Conservation (phyloP, 1,140 invertebrate genomes). For the Tetragnatha versicolor region DNA sequence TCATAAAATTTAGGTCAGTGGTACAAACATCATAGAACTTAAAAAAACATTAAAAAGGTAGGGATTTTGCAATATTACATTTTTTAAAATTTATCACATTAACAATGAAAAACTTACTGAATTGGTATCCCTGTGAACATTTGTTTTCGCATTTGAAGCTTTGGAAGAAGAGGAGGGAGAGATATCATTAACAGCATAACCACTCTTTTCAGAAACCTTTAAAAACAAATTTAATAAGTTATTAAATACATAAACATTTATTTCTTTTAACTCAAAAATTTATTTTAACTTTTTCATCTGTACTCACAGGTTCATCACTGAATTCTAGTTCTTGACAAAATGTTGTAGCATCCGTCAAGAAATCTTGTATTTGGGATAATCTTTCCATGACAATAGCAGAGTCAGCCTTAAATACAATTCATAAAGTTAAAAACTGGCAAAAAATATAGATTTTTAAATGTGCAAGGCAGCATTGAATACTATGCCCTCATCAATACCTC, state of each 20-base stretch:
- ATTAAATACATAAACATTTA: too few relatives aligned
- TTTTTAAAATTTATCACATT: too few relatives aligned
- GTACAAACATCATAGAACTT: too few relatives aligned
- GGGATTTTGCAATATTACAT: too few relatives aligned
- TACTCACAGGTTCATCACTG: slow-evolving; percentile 3
- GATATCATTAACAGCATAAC: background rate
- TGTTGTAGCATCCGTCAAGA: slow-evolving; percentile 15
- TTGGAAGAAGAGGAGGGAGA: background rate
- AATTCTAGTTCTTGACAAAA: slow-evolving; percentile 11
- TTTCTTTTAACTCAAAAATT: too few relatives aligned
- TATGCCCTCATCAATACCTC: background rate
- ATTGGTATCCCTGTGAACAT: background rate
- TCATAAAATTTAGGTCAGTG: too few relatives aligned
- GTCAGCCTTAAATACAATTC: background rate
- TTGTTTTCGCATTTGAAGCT: background rate
- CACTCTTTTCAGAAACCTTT: background rate
- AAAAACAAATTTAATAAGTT: too few relatives aligned
- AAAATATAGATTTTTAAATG: too few relatives aligned
- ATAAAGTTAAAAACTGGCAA: background rate
- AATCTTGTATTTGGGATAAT: slow-evolving; percentile 19
- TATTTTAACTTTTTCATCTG: too few relatives aligned
- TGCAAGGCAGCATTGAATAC: background rate
- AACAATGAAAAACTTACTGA: background rate
- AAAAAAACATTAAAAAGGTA: too few relatives aligned
- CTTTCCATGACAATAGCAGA: slow-evolving; percentile 22